Conservation (phyloP, 1,140 invertebrate genomes). For the Heliothis subflexa region DNA sequence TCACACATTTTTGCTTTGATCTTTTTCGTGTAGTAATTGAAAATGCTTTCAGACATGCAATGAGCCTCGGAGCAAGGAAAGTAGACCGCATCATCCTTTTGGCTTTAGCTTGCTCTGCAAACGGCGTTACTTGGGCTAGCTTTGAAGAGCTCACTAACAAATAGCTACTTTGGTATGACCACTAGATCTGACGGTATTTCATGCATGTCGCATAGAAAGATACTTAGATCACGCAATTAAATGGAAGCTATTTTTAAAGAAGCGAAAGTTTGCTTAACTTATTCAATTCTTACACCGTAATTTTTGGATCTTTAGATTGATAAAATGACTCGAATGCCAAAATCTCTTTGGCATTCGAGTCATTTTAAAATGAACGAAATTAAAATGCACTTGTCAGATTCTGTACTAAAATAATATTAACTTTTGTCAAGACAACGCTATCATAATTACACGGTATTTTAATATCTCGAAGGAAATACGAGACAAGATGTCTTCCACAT, state of each 20-base stretch:
- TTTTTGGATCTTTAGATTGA: too few species aligned
- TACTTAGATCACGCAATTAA: too few species aligned
- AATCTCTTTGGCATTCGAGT: too few species aligned
- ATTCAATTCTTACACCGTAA: too few species aligned
- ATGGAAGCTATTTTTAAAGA: too few species aligned
- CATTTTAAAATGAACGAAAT: too few species aligned
- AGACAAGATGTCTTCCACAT: slow-evolving; percentile 29
- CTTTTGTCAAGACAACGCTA: background rate
- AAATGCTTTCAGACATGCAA: slow-evolving; percentile 43
- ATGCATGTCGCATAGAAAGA: background rate
- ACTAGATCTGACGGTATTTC: slow-evolving; percentile 12
- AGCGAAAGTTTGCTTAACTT: too few species aligned
- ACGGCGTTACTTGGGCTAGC: slow-evolving; percentile 24
- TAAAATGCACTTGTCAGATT: too few species aligned
- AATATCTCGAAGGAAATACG: slow-evolving; percentile 16
- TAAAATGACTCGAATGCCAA: too few species aligned
- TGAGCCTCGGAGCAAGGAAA: slow-evolving; percentile 28
- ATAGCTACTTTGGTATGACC: slow-evolving; percentile 18
- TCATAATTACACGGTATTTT: slow-evolving; percentile 5
- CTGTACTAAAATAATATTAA: too few species aligned
- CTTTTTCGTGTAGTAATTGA: slow-evolving; percentile 9
- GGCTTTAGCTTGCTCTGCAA: slow-evolving; percentile 34
- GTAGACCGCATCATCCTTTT: slow-evolving; percentile 39
- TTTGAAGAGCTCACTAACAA: slow-evolving; percentile 22
- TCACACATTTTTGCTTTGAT: slow-evolving; percentile 35